These are phyloP conservation scores for Microchirus variegatus DNA, from an alignment of 2,797 vertebrate genomes.

Conservation along the genomic window DNA sequence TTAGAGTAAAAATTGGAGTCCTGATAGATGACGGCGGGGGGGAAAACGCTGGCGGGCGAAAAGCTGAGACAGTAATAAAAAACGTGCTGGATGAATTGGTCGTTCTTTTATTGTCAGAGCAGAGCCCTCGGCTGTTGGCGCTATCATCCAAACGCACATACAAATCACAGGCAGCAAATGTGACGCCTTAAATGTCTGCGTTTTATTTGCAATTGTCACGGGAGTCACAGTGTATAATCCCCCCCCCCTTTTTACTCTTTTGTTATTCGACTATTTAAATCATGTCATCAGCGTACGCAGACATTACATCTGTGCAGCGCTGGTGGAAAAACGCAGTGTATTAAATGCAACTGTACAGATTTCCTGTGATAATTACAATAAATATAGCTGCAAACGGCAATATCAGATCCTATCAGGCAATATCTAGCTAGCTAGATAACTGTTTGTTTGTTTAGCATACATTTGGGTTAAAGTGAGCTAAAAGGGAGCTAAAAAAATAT, in stretches of 20 bases:
- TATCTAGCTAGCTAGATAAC: too few relatives aligned
- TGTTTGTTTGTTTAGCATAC: too few relatives aligned
- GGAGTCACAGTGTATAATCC: background rate
- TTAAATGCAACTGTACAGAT: too few relatives aligned
- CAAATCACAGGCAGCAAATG: background rate
- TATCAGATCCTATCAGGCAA: too few relatives aligned
- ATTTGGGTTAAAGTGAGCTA: too few relatives aligned
- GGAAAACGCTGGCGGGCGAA: background rate
- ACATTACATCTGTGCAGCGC: too few relatives aligned
- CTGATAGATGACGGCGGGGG: background rate
- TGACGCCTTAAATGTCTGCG: background rate
- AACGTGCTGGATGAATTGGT: constrained; percentile 1
- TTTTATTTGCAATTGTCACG: background rate
- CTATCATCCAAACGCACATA: background rate
- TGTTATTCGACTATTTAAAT: too few relatives aligned
- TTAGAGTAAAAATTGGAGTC: background rate
- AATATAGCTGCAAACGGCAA: too few relatives aligned
- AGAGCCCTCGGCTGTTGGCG: background rate
- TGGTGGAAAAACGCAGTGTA: background rate
- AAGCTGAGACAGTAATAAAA: background rate
- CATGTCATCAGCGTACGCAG: too few relatives aligned
- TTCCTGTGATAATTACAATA: too few relatives aligned
- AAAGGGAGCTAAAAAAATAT: too few relatives aligned
- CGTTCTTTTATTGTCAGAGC: background rate
- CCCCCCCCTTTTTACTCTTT: too few relatives aligned